phyloP scores from a whole-genome alignment of 1,140 invertebrate species.

The Diorhabda elongata region DNA sequence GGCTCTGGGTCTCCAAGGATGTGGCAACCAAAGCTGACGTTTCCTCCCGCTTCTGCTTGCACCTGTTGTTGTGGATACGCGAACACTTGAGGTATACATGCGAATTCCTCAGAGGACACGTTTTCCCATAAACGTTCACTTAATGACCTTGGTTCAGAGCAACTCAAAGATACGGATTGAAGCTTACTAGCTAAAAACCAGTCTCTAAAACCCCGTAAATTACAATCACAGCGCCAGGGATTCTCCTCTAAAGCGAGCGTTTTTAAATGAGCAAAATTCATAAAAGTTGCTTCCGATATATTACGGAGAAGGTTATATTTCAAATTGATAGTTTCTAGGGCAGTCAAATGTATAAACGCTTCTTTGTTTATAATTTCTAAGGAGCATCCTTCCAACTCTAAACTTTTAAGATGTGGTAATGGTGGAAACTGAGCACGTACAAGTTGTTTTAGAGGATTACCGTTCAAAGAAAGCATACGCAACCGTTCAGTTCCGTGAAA shows the following conservation, averaged over 20 bases:
- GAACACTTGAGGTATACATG: slow-evolving; percentile 65
- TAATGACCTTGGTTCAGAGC: slow-evolving; percentile 57
- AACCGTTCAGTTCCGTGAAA: slow-evolving; percentile 72
- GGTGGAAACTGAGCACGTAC: slow-evolving; percentile 64
- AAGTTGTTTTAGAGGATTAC: slow-evolving; percentile 65
- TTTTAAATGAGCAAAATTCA: slow-evolving; percentile 65
- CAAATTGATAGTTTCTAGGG: slow-evolving; percentile 67
- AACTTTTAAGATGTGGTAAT: slow-evolving; percentile 63
- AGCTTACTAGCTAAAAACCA: slow-evolving; percentile 72
- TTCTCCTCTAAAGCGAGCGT: slow-evolving; percentile 78
- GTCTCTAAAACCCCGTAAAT: slow-evolving; percentile 71
- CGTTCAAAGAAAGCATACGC: slow-evolving; percentile 62
- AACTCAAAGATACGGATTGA: slow-evolving; percentile 62
- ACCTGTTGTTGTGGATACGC: slow-evolving; percentile 44
- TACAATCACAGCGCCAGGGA: slow-evolving; percentile 85
- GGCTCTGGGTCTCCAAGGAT: slow-evolving; percentile 80
- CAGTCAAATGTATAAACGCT: slow-evolving; percentile 63
- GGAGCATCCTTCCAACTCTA: slow-evolving; percentile 74
- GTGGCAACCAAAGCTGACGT: slow-evolving; percentile 74
- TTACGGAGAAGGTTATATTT: slow-evolving; percentile 65
- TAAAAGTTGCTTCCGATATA: slow-evolving; percentile 61
- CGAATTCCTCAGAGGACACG: slow-evolving; percentile 63
- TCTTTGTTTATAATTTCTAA: slow-evolving; percentile 66
- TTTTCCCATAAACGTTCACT: slow-evolving; percentile 62
- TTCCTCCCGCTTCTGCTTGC: slow-evolving; percentile 68